Evolutionary conservation across 1,140 invertebrate genomes (phyloP), one percentile per base, ranked within the genome.

Genomic region (Leptinotarsa texana): DNA sequence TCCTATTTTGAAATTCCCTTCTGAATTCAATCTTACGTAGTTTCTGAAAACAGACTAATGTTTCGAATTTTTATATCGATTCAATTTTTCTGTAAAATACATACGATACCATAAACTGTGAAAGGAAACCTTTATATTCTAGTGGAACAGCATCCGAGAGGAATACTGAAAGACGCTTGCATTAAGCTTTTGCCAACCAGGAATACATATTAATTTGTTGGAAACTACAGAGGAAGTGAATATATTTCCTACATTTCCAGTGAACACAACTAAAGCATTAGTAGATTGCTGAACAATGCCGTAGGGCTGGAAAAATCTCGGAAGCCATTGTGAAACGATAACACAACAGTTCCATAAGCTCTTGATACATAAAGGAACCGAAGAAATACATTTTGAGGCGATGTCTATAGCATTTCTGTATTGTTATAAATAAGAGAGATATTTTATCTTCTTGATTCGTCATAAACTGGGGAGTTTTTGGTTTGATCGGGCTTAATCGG

Each of bases 201-300:
- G 42, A 42, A 47, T 42, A 68, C 42, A 68, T 47, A 68, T 68
- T 47, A 68, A 68, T 68, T 68, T 47, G 66, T 68, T 27, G 24
- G 33, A 18, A 47, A 47, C 33, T 18, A 18, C n/a, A 33, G 22
- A 47, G 33, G 66, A 18, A 68, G 42, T 68, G 21, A 21, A 68
- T 68, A 42, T 68, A 68, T 68, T 68, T 68, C 42, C 33, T 47
- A 47, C 66, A 68, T 42, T 68, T 68, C 15, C 24, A 33, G 66
- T 13, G 66, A 68, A 68, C 66, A 68, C 66, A 68, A 68, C 66
- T 68, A 68, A 42, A 68, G 66, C 66, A 68, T 68, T 68, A 68
- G 66, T 18, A 68, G 66, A 68, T 68, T 68, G 66, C 66, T 42
- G n/a, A 68, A 68, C 66, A 68, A 68, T 42, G 66, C 24, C 51